Conservation (phyloP, 1,140 invertebrate genomes). For the Drosophila pallidifrons region DNA sequence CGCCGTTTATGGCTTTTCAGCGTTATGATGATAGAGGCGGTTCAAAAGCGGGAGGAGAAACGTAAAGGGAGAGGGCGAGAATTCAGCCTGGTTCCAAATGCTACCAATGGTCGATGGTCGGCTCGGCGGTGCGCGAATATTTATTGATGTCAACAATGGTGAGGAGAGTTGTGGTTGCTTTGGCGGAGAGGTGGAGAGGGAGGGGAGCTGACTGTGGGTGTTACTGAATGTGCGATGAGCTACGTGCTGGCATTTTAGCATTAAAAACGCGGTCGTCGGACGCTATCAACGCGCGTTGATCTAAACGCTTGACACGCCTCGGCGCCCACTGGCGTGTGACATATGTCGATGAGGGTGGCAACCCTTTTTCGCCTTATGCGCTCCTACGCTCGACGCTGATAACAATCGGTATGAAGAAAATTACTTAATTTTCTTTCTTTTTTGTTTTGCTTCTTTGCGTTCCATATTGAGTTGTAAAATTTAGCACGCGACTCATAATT, state of each 20-base stretch:
- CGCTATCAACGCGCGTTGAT: constrained; percentile 68
- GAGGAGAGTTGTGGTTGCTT: not conserved
- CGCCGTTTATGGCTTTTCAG: constrained; percentile 81
- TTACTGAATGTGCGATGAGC: constrained; percentile 33
- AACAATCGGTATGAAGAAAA: constrained; percentile 73
- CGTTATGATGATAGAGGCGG: constrained; percentile 65
- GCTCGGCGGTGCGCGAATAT: constrained; percentile 71
- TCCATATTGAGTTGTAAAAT: constrained; percentile 48
- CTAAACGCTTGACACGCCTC: constrained; percentile 77
- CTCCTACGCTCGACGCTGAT: constrained; percentile 43
- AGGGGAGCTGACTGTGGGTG: constrained; percentile 28
- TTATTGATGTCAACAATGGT: constrained; percentile 77
- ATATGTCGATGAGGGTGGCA: constrained; percentile 68
- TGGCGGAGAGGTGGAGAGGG: not conserved
- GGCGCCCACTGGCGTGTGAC: constrained; percentile 63
- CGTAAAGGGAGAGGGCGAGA: not conserved
- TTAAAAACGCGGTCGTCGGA: constrained; percentile 71
- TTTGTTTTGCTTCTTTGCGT: constrained; percentile 5
- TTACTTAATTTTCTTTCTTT: constrained; percentile 71
- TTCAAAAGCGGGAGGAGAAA: not conserved
- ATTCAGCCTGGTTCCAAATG: constrained; percentile 5
- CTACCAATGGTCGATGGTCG: constrained; percentile 16
- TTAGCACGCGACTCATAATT: constrained; percentile 54
- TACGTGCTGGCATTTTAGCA: constrained; percentile 72
- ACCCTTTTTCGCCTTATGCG: constrained; percentile 62